Conservation (phyloP, 2,888 invertebrate genomes). For the Drosophila multiciliata region DNA sequence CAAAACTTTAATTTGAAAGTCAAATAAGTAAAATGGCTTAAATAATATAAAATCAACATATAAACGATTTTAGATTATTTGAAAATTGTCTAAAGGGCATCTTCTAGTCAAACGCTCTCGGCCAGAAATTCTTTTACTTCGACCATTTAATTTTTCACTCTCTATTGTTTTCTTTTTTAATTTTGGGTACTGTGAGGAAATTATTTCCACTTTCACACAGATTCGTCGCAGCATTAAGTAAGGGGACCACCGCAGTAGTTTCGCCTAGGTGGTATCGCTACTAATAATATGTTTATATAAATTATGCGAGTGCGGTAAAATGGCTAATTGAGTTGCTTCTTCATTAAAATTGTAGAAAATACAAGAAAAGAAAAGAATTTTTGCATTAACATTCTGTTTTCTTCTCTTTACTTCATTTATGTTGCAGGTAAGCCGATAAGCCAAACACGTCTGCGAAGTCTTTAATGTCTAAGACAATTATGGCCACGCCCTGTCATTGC, state of each 20-base stretch:
- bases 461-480: slow-evolving; percentile 53
- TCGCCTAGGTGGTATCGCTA: slow-evolving; percentile 20
- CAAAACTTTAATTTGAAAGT: not conserved
- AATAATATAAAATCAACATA: not conserved
- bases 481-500: slow-evolving; percentile 65
- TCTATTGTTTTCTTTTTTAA: not conserved
- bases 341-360: not conserved
- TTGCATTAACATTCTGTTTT: slow-evolving; percentile 41
- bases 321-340: slow-evolving; percentile 42
- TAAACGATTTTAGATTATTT: not conserved
- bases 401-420: slow-evolving; percentile 25
- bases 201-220: slow-evolving; percentile 66
- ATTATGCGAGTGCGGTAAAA: slow-evolving; percentile 24
- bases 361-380: slow-evolving; percentile 16
- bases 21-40: not conserved
- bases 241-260: slow-evolving; percentile 22
- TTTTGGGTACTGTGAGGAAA: slow-evolving; percentile 8
- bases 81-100: not conserved
- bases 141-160: slow-evolving; percentile 42
- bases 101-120: not conserved
- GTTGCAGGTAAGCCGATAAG: slow-evolving; percentile 53
- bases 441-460: slow-evolving; percentile 9
- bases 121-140: not conserved
- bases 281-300: slow-evolving; percentile 4
- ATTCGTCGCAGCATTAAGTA: slow-evolving; percentile 30